Evolutionary conservation across 2,888 invertebrate species (phyloP).

Genomic region (Julus scandinavius): DNA sequence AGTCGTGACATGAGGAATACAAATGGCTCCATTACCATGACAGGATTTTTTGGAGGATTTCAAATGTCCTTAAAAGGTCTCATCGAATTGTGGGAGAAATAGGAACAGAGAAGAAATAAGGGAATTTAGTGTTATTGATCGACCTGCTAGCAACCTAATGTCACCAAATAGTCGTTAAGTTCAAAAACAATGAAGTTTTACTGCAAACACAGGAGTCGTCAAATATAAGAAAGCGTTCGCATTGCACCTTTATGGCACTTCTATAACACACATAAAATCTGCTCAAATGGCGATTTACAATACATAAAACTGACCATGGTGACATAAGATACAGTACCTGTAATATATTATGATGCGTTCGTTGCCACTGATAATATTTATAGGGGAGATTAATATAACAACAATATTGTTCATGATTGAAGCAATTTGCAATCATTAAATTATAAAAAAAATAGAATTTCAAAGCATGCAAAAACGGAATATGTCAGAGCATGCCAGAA

Average conservation of each 20-base stretch:
- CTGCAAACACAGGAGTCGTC: conserved; percentile 2
- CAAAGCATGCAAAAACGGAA: no score
- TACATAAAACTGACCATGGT: not conserved
- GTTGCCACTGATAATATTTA: no score
- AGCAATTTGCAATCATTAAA: no score
- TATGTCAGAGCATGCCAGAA: no score
- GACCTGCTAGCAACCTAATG: not conserved
- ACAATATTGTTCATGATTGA: no score
- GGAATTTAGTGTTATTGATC: conserved; percentile 11
- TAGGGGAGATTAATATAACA: no score
- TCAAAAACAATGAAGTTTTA: not conserved
- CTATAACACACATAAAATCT: not conserved
- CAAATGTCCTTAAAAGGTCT: not conserved
- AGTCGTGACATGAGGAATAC: not conserved
- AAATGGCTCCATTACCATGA: not conserved
- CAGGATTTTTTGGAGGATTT: conserved; percentile 7
- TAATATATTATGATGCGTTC: no score
- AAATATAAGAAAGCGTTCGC: not conserved
- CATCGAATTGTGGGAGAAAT: not conserved
- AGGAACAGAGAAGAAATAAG: not conserved
- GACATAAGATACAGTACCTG: no score
- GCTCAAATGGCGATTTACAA: not conserved
- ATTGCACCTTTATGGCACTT: not conserved
- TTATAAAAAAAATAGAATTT: no score
- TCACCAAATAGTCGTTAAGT: conserved; percentile 9